These are phyloP conservation scores for Drosophila recens DNA, from an alignment of 2,888 invertebrate species.

Conservation along the genomic window DNA sequence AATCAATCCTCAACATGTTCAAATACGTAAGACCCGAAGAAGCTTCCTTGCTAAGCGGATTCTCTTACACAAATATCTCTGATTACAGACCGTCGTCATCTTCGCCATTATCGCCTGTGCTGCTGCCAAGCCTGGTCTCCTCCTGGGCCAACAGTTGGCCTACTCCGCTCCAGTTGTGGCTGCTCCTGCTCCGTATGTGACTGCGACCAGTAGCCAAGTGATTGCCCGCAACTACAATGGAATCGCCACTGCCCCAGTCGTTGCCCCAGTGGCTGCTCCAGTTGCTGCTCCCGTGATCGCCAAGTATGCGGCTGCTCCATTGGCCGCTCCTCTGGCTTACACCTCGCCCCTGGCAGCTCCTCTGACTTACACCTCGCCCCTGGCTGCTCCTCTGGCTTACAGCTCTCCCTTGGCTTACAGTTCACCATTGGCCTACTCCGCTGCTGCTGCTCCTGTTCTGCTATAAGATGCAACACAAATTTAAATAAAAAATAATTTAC, in stretches of 20 bases:
- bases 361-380: conserved; percentile 14
- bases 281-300: conserved; percentile 47
- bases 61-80: background rate
- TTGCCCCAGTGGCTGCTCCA: conserved; percentile 42
- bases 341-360: conserved; percentile 23
- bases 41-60: background rate
- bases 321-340: conserved; percentile 32
- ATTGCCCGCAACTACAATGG: conserved; percentile 75
- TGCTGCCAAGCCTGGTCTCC: conserved; percentile 64
- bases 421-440: conserved; percentile 6
- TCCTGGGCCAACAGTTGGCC: conserved; percentile 45
- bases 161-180: conserved; percentile 53
- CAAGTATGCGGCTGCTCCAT: conserved; percentile 30
- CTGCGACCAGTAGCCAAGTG: conserved; percentile 71
- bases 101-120: conserved; percentile 68
- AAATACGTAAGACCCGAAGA: conserved; percentile 62
- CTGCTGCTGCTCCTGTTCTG: conserved; percentile 38
- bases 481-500: conserved; percentile 5
- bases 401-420: conserved; percentile 19
- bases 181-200: conserved; percentile 43
- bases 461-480: conserved; percentile 17
- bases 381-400: conserved; percentile 19
- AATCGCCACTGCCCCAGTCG: conserved; percentile 59
- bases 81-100: conserved; percentile 64
- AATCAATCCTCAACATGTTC: conserved; percentile 59